These are phyloP conservation scores for Channa argus DNA, from an alignment of 2,113 vertebrate species.

Conservation along the genomic window DNA sequence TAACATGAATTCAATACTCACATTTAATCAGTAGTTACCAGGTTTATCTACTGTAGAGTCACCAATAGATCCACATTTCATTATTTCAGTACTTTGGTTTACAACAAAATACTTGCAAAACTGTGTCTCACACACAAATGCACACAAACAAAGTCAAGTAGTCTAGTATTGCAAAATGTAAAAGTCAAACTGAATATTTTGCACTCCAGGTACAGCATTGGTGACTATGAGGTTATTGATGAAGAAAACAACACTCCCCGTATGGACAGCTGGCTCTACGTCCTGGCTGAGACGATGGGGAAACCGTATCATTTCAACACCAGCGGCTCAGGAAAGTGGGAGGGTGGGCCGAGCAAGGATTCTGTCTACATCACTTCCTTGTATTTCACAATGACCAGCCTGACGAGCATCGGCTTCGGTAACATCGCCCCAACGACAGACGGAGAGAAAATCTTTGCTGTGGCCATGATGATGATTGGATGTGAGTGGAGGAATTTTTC, in stretches of 20 bases:
- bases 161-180: too few species aligned
- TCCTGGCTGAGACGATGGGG: slow-evolving; percentile 90
- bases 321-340: slow-evolving; percentile 92
- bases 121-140: too few species aligned
- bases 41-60: too few species aligned
- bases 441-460: slow-evolving; percentile 98
- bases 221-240: slow-evolving; percentile 97
- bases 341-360: slow-evolving; percentile 96
- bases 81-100: too few species aligned
- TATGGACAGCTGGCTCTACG: slow-evolving; percentile 95
- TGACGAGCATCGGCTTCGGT: slow-evolving; percentile 98
- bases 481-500: slow-evolving; percentile 88
- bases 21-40: too few species aligned
- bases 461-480: slow-evolving; percentile 99
- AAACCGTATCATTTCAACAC: slow-evolving; percentile 94
- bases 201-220: slow-evolving; percentile 91
- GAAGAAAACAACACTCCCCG: slow-evolving; percentile 93
- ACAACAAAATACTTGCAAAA: too few species aligned
- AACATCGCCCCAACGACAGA: slow-evolving; percentile 98
- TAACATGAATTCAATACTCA: too few species aligned
- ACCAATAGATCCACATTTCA: too few species aligned
- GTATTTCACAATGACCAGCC: slow-evolving; percentile 99
- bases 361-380: slow-evolving; percentile 97
- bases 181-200: neutral
- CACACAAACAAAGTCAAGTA: too few species aligned